Percentiles rank a stretch among this genome's conserved stretches.
phyloP scores from a whole-genome alignment of 2,888 invertebrate species.

The Lymantria monacha region DNA sequence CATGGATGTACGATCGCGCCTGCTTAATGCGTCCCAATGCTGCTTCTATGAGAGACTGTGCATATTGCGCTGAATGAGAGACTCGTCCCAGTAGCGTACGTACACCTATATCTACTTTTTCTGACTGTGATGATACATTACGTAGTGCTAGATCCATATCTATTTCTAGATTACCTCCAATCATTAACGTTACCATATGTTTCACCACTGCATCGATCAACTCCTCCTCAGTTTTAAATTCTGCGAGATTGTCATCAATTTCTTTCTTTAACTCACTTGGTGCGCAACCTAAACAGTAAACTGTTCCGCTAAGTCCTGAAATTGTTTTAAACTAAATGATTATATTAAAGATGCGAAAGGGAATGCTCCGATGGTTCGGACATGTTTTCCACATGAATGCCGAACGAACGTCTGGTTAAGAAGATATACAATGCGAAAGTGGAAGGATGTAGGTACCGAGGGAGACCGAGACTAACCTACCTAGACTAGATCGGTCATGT shows the following conservation, averaged over 20 bases:
- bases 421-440: too few species aligned
- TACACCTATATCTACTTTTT: constrained; percentile 41
- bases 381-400: too few species aligned
- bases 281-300: constrained; percentile 52
- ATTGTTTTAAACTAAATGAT: not conserved
- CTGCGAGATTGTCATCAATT: constrained; percentile 27
- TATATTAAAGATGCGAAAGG: too few species aligned
- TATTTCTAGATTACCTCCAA: constrained; percentile 21
- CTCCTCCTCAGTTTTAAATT: constrained; percentile 24
- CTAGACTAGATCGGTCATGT: too few species aligned
- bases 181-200: constrained; percentile 42
- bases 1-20: constrained; percentile 20
- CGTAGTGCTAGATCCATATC: constrained; percentile 14
- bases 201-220: constrained; percentile 38
- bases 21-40: constrained; percentile 37
- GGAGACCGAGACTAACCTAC: too few species aligned
- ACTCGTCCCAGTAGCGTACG: constrained; percentile 36
- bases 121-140: constrained; percentile 29
- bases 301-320: constrained; percentile 50
- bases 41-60: constrained; percentile 38
- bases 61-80: constrained; percentile 42
- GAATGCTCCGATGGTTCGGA: too few species aligned
- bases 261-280: constrained; percentile 39
- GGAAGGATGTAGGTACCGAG: too few species aligned
- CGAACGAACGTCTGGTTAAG: too few species aligned